These are phyloP conservation scores for Celastrina argiolus DNA, from an alignment of 2,888 invertebrate species.

Conservation along the genomic window DNA sequence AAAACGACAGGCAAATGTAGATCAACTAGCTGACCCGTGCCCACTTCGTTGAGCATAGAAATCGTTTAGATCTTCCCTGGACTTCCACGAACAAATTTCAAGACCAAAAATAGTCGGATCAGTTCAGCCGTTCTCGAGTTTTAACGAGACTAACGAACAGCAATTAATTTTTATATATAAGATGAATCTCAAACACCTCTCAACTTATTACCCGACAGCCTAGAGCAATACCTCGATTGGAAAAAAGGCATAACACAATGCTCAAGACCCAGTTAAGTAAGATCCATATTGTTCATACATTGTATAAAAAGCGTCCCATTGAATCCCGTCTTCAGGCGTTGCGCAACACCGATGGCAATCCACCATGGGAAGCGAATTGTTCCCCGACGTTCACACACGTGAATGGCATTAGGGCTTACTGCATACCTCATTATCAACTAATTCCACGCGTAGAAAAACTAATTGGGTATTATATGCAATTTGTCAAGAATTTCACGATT, in stretches of 20 bases:
- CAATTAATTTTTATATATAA: no score
- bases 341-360: conserved; percentile 53
- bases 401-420: conserved; percentile 53
- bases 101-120: no score
- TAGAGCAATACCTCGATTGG: not conserved
- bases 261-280: conserved; percentile 49
- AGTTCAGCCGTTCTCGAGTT: no score
- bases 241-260: conserved; percentile 27
- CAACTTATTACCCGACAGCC: not conserved
- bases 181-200: not conserved
- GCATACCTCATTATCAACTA: conserved; percentile 48
- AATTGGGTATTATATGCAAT: conserved; percentile 30
- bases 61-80: no score
- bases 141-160: no score
- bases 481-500: not conserved
- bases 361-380: conserved; percentile 67
- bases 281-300: conserved; percentile 57
- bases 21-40: no score
- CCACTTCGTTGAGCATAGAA: no score
- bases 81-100: no score
- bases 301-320: conserved; percentile 62
- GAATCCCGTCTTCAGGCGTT: conserved; percentile 43
- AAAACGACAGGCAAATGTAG: no score
- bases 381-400: conserved; percentile 61
- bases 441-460: conserved; percentile 44